These are phyloP conservation scores for Trichogramma dendrolimi DNA, from an alignment of 2,888 invertebrate species.

Conservation along the genomic window DNA sequence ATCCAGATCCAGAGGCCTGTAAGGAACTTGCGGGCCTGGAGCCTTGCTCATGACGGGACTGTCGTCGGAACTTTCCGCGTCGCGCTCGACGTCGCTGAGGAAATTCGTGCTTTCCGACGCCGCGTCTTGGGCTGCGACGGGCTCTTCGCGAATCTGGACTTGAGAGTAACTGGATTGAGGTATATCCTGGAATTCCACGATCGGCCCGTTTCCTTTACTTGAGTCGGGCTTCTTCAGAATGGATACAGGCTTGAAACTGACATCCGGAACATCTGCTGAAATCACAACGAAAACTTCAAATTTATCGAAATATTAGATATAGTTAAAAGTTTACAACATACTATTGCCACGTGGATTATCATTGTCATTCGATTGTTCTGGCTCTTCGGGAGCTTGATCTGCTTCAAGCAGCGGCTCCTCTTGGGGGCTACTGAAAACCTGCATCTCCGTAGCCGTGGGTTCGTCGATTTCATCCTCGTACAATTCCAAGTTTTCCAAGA, in stretches of 20 bases:
- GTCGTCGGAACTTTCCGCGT: slow-evolving; percentile 41
- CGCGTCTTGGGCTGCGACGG: slow-evolving; percentile 18
- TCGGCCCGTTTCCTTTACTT: slow-evolving; percentile 12
- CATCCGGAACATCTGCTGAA: neutral
- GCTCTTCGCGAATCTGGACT: neutral
- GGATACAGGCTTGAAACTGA: slow-evolving; percentile 11
- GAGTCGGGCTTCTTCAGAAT: slow-evolving; percentile 16
- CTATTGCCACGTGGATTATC: neutral
- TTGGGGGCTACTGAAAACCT: slow-evolving; percentile 30
- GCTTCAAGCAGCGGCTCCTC: slow-evolving; percentile 32
- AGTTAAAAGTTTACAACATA: too few species aligned
- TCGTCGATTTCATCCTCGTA: slow-evolving; percentile 36
- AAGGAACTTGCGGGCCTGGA: slow-evolving; percentile 38
- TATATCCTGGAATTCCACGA: neutral
- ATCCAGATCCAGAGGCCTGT: slow-evolving; percentile 44
- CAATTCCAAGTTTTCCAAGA: slow-evolving; percentile 50
- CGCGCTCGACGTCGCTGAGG: slow-evolving; percentile 32
- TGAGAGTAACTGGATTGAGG: neutral
- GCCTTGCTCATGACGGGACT: slow-evolving; percentile 26
- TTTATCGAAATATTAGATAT: neutral
- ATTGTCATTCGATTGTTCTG: neutral
- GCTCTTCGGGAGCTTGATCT: slow-evolving; percentile 3
- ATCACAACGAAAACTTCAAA: neutral
- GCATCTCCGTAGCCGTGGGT: slow-evolving; percentile 32
- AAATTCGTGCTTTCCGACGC: slow-evolving; percentile 2